Conservation (phyloP, 2,888 invertebrate species). For the Meghimatium bilineatum region DNA sequence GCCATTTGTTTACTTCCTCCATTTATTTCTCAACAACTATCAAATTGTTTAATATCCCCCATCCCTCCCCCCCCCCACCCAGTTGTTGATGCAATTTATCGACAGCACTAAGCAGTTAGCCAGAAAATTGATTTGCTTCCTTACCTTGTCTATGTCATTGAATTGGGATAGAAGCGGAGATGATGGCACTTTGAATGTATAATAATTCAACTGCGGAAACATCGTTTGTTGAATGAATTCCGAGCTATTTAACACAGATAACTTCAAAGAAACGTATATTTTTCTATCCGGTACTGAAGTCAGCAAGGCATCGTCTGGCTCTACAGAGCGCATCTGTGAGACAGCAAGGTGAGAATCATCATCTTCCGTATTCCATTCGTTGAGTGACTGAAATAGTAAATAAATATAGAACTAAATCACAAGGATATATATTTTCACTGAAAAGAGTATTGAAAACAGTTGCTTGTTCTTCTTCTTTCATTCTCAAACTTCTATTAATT, state of each 20-base stretch:
- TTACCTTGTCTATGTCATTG: slow-evolving; percentile 31
- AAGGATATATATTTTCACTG: too few species aligned
- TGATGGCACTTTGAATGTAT: slow-evolving; percentile 85
- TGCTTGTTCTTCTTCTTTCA: too few species aligned
- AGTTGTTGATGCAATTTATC: too few species aligned
- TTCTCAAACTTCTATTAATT: too few species aligned
- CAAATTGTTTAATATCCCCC: too few species aligned
- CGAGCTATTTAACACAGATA: slow-evolving; percentile 85
- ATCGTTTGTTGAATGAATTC: slow-evolving; percentile 78
- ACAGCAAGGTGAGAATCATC: neutral
- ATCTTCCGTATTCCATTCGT: neutral
- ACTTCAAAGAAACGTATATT: slow-evolving; percentile 91
- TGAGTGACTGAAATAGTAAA: neutral
- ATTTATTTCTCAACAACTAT: too few species aligned
- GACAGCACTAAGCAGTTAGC: too few species aligned
- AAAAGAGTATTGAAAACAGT: too few species aligned
- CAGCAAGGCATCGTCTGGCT: slow-evolving; percentile 75
- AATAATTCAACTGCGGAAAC: slow-evolving; percentile 93
- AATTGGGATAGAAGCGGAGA: slow-evolving; percentile 84
- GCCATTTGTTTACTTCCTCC: too few species aligned
- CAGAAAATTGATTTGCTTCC: too few species aligned
- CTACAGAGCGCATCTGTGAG: neutral
- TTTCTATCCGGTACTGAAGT: slow-evolving; percentile 82
- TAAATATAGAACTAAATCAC: neutral
- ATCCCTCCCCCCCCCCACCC: too few species aligned